Percentiles rank a stretch among this genome's conserved stretches.
These are phyloP conservation scores for Chiridota heheva DNA, from an alignment of 35 echinoderm and acorn worm genomes.

Conservation along the genomic window DNA sequence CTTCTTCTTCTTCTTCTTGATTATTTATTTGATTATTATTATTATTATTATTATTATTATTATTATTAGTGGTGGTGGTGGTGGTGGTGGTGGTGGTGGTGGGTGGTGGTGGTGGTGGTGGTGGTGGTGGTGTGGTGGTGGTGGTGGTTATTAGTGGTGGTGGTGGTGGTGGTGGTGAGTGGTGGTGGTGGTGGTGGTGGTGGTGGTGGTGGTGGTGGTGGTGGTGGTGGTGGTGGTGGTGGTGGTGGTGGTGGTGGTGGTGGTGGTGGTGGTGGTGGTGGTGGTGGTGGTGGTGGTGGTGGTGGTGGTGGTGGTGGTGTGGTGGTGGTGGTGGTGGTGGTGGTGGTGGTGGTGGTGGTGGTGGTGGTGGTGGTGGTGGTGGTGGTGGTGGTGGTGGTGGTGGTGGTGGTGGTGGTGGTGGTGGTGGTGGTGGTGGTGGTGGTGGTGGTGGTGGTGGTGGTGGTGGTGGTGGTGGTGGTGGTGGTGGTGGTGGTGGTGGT, in stretches of 20 bases:
- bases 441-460: slow-evolving; percentile 3
- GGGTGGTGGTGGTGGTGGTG: no score
- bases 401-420: slow-evolving; percentile 4
- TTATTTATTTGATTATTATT: no score
- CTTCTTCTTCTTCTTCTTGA: no score
- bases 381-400: slow-evolving; percentile 4
- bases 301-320: no score
- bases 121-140: no score
- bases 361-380: slow-evolving; percentile 4
- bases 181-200: no score
- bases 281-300: neutral
- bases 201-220: slow-evolving; percentile 5
- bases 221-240: slow-evolving; percentile 4
- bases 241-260: slow-evolving; percentile 4
- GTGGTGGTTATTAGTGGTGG: no score
- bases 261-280: neutral
- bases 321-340: neutral
- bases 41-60: no score
- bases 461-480: slow-evolving; percentile 3
- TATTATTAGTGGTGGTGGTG: no score
- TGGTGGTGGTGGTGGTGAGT: no score
- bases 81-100: no score
- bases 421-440: slow-evolving; percentile 3
- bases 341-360: neutral
- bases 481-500: slow-evolving; percentile 4